These are phyloP conservation scores for Myopa testacea DNA, from an alignment of 2,888 invertebrate species.

Conservation along the genomic window DNA sequence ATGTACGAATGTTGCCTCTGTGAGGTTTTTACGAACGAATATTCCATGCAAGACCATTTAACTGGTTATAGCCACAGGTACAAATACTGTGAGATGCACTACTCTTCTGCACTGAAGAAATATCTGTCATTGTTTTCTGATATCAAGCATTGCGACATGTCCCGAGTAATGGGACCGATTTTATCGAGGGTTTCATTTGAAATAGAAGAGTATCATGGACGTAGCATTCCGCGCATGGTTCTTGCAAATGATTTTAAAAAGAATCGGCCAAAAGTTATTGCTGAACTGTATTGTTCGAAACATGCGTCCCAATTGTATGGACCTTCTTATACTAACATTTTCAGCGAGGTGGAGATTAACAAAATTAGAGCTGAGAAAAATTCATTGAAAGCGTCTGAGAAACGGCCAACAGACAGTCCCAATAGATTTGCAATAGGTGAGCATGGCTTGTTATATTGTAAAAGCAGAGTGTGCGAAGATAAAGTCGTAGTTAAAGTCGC, in stretches of 20 bases:
- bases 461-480: not conserved
- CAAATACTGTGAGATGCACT: conserved; percentile 73
- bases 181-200: conserved; percentile 73
- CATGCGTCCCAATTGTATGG: conserved; percentile 74
- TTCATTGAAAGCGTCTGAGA: not conserved
- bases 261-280: conserved; percentile 72
- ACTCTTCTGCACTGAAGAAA: conserved; percentile 71
- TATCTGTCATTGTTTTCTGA: conserved; percentile 72
- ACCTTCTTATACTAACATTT: conserved; percentile 69
- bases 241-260: conserved; percentile 75
- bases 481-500: not conserved
- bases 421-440: conserved; percentile 1
- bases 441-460: conserved; percentile 19
- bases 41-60: conserved; percentile 80
- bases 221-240: conserved; percentile 75
- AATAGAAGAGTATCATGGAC: conserved; percentile 79
- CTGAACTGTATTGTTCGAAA: conserved; percentile 74
- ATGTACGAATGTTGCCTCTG: conserved; percentile 81
- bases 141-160: conserved; percentile 59
- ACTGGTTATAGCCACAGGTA: conserved; percentile 72
- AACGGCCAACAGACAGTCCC: conserved; percentile 27
- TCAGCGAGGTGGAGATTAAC: conserved; percentile 63
- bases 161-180: conserved; percentile 63
- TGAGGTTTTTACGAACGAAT: conserved; percentile 75
- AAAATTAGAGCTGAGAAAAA: conserved; percentile 48